Base-by-base conservation (phyloP, 2,797 vertebrate species). In the Scyliorhinus canicula region DNA sequence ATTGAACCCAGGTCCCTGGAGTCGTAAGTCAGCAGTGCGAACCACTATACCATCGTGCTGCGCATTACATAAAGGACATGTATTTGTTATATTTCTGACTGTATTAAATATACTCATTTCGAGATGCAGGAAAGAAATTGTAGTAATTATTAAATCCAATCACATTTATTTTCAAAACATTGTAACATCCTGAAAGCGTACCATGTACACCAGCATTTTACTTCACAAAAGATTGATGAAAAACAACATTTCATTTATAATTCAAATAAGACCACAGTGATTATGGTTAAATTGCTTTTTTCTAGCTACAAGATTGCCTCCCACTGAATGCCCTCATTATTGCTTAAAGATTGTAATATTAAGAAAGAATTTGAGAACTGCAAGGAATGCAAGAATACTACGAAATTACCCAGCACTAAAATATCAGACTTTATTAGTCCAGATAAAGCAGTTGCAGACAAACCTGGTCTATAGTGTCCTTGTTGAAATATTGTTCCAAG, bases 381-480 rank as follows among this genome's bases (percentile, higher is more conserved):
- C 35, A 63, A 91, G n/a, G n/a, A 14, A 91, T 35, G 63, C 1
- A 91, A 24, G 35, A 63, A 63, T 63, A 63, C 21, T 91, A 8
- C 9, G 21, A 35, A 88, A 85, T 88, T 31, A 6, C 19, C 9
- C n/a, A 44, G 11, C n/a, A 91, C 7, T 0, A 2, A 12, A 65
- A 26, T 7, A 24, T 47, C 14, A 60, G 52, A 90, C 60, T 90
- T 90, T 90, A 8, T 19, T 60, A 88, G 55, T 35, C 35, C 35
- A 40, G 4, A 60, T 79, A 44, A 57, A 84, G 1, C 31, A 71
- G 65, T 4, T 52, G n/a, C 44, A 57, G 67, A 85, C 96, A 97
- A 96, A 98, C 98, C 96, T 97, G 97, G 95, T 86, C 96, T 67
- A 60, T 96, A 44, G 96, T 93, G 35, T 97, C 97, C 96, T 97